A percentile compares a stretch with the other conserved stretches of the same genome.
These are phyloP conservation scores for Cherax quadricarinatus DNA, from an alignment of 1,140 invertebrate species.

Conservation along the genomic window DNA sequence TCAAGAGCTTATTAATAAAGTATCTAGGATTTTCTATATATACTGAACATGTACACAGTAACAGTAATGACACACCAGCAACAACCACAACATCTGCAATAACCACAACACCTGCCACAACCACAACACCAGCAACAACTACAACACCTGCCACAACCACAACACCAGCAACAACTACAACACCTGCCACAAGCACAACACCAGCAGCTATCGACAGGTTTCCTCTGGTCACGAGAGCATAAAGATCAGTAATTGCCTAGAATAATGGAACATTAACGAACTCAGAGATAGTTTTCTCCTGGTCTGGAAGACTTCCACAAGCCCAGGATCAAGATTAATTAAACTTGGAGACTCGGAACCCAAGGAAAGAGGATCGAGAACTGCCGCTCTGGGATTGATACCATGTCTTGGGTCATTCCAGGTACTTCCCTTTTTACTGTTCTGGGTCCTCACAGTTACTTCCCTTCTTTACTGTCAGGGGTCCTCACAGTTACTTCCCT, in stretches of 20 bases:
- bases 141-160: too few relatives aligned
- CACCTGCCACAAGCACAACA: neutral
- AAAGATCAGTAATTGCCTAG: neutral
- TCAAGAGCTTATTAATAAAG: too few relatives aligned
- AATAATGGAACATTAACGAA: slow-evolving; percentile 23
- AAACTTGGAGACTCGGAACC: neutral
- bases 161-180: neutral
- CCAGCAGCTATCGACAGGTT: neutral
- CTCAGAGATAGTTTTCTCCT: slow-evolving; percentile 4
- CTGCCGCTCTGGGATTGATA: neutral
- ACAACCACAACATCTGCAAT: too few relatives aligned
- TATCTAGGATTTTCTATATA: too few relatives aligned
- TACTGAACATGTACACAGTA: too few relatives aligned
- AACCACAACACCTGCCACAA: too few relatives aligned
- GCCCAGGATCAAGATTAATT: slow-evolving; percentile 31
- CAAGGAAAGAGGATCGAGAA: neutral
- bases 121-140: too few relatives aligned
- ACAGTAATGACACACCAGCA: too few relatives aligned
- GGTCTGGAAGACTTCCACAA: neutral
- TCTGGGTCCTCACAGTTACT: too few relatives aligned
- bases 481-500: neutral
- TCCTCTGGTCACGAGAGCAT: neutral
- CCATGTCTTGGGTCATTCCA: neutral
- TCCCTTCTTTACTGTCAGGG: neutral
- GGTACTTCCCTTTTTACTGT: neutral